Base-by-base conservation (phyloP, 2,113 vertebrate species). In the Geococcyx californianus region DNA sequence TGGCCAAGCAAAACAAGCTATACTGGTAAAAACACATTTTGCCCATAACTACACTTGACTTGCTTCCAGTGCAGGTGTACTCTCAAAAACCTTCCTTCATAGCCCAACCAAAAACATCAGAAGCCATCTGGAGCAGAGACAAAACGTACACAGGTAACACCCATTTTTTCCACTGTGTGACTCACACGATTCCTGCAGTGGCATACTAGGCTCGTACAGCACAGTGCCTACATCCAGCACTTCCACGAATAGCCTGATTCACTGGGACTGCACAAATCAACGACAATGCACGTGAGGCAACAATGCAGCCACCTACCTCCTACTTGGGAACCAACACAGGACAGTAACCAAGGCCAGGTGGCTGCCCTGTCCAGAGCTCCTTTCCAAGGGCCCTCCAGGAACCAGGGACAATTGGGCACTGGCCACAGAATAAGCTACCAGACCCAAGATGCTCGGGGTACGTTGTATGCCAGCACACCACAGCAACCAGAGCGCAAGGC, bases 31-130 rank as follows among this genome's bases (percentile, higher is more conserved):
- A 72, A 55, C 44, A 44, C 52, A 73, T 93, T 94, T 91, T 86
- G 86, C 89, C 91, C 84, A 3, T 77, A 93, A 90, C 38, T 93
- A 47, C 64, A 66, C 47, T 94, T 93, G 91, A 94, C 34, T 92
- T 81, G 67, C 60, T 97, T 92, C 93, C 91, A 93, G 89, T 38
- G 64, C 96, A 97, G 94, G 91, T 95, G 89, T 81, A 92, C 89
- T 51, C 86, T 89, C 76, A 96, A 67, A 96, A 94, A 92, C 33
- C 56, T 58, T 55, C 83, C 79, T 93, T 88, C 90, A 59, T 67
- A 55, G 18, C 80, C 72, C 47, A 78, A 74, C 42, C 91, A 89
- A 44, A 44, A 93, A 34, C 0, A 40, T 89, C 95, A 84, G 89
- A 34, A 90, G 93, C 51, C 76, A 90, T 84, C 19, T 95, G 94